These are phyloP conservation scores for Synodontis membranacea DNA, from an alignment of 2,113 vertebrate species.

Conservation along the genomic window DNA sequence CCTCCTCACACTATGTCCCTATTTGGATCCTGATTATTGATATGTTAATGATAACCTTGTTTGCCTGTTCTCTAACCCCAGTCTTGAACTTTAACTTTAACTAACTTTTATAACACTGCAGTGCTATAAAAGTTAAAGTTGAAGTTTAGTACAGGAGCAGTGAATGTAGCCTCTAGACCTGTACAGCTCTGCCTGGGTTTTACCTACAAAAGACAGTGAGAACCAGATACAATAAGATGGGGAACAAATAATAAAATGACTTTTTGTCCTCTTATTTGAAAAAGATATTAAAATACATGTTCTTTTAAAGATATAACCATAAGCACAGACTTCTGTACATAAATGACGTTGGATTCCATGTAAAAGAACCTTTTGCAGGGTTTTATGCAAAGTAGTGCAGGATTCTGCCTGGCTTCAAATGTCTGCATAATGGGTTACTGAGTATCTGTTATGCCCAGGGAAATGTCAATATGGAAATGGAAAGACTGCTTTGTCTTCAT, in stretches of 20 bases:
- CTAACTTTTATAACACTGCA: too few species aligned
- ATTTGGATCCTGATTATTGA: conserved; percentile 4
- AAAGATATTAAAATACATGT: conserved; percentile 5
- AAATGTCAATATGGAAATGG: neutral
- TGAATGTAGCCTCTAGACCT: conserved; percentile 35
- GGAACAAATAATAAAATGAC: neutral
- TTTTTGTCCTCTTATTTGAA: neutral
- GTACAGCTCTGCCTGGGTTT: neutral
- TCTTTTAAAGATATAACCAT: neutral
- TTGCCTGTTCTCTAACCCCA: neutral
- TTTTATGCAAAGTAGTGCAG: conserved; percentile 28
- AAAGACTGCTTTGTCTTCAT: neutral
- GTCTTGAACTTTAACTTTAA: neutral
- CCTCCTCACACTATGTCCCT: neutral
- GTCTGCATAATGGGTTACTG: neutral
- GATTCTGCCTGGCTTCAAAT: neutral
- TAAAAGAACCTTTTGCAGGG: neutral
- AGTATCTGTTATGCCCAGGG: neutral
- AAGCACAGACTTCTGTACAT: neutral
- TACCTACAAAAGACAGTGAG: conserved; percentile 15
- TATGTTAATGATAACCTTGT: neutral
- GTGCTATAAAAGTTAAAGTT: too few species aligned
- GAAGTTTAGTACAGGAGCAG: neutral
- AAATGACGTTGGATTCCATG: neutral
- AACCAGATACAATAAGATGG: conserved; percentile 17